Percentiles rank a stretch among this genome's conserved stretches.
Conservation (phyloP, 2,797 vertebrate species). For the Molossus molossus region DNA sequence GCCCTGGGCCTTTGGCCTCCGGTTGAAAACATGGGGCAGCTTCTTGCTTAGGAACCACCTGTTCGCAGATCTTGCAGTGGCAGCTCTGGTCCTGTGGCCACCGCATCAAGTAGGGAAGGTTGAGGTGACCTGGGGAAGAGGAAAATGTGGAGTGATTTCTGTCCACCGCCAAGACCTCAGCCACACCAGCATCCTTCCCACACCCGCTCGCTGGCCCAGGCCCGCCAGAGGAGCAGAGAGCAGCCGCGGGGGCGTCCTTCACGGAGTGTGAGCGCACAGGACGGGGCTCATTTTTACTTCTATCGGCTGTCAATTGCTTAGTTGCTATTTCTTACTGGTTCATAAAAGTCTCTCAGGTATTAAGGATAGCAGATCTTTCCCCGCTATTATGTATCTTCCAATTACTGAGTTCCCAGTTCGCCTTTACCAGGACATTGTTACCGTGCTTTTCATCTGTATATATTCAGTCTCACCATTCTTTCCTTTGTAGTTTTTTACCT, state of each 20-base stretch:
- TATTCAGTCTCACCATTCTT: background rate
- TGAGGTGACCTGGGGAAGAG: background rate
- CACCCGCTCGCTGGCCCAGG: background rate
- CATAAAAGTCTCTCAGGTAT: background rate
- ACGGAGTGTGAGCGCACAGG: background rate
- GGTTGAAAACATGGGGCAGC: background rate
- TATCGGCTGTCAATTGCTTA: background rate
- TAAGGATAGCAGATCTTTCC: background rate
- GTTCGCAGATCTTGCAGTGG: background rate
- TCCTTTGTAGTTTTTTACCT: conserved; percentile 37
- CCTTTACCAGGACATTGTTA: background rate
- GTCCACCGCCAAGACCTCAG: background rate
- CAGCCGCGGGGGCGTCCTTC: background rate
- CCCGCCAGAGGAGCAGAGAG: background rate
- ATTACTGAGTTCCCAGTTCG: background rate
- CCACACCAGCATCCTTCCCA: background rate
- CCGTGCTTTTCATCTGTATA: background rate
- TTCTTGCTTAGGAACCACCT: background rate
- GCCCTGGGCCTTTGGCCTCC: background rate
- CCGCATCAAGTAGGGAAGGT: background rate
- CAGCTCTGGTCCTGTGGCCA: background rate
- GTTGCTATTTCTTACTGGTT: conserved; percentile 12
- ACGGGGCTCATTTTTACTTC: conserved; percentile 3
- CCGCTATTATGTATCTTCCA: background rate
- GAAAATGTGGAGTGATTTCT: background rate